A percentile compares a stretch with the other conserved stretches of the same genome.
Conservation (phyloP, 2,888 invertebrate species). For the Augiades crinisus region DNA sequence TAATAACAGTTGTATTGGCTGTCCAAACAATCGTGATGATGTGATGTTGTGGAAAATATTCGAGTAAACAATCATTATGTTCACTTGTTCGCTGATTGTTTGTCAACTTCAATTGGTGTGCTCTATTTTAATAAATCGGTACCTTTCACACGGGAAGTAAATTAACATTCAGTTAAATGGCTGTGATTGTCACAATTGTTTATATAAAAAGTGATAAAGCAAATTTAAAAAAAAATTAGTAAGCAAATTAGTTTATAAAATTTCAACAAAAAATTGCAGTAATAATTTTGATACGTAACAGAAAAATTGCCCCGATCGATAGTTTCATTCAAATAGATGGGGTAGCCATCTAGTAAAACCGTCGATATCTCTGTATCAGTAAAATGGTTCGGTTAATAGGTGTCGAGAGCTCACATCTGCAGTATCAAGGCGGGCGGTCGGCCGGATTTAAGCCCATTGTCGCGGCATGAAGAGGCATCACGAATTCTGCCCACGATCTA, state of each 20-base stretch:
- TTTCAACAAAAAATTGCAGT: too few relatives aligned
- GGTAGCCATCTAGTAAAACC: slow-evolving; percentile 34
- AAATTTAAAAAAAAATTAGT: too few relatives aligned
- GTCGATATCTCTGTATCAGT: slow-evolving; percentile 40
- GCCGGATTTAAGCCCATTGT: slow-evolving; percentile 65
- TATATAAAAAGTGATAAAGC: too few relatives aligned
- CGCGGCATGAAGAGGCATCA: slow-evolving; percentile 56
- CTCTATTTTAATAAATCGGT: background rate
- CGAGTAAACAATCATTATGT: slow-evolving; percentile 4
- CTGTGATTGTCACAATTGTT: too few relatives aligned
- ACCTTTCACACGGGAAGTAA: background rate
- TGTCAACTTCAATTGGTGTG: slow-evolving; percentile 5
- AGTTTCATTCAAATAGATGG: slow-evolving; percentile 27
- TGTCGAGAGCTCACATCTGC: slow-evolving; percentile 54
- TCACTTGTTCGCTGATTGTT: slow-evolving; percentile 8
- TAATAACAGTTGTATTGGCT: too few relatives aligned
- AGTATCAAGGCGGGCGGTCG: slow-evolving; percentile 45
- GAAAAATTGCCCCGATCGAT: slow-evolving; percentile 12
- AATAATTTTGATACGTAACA: too few relatives aligned
- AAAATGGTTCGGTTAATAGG: slow-evolving; percentile 58
- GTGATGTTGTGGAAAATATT: slow-evolving; percentile 7
- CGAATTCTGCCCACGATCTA: slow-evolving; percentile 69
- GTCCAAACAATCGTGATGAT: slow-evolving; percentile 8
- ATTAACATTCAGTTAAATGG: too few relatives aligned
- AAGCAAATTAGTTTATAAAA: too few relatives aligned